Base-by-base conservation (phyloP, 2,888 invertebrate species). In the Apomyelois bistriatella region DNA sequence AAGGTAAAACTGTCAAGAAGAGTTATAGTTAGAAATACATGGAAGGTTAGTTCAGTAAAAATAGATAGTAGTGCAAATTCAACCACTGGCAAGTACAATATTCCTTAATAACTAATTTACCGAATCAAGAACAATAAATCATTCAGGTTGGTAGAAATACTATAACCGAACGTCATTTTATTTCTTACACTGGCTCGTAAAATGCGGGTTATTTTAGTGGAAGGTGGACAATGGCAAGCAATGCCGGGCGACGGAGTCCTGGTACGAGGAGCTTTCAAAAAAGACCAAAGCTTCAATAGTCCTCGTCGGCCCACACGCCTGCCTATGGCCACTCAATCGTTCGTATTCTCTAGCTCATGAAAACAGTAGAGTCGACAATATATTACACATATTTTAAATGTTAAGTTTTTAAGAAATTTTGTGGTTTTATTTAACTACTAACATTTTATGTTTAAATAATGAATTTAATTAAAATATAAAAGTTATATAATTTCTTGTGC, bases 241-340 rank as follows among this genome's bases (percentile, higher is more conserved):
- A 52, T 56, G 61, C 55, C 55, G 57, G 49, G 17, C 52, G 41
- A 37, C 49, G 48, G 48, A 51, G 57, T 53, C 28, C 54, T 52
- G 58, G 64, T 66, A 66, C 66, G 70, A 70, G 59, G 66, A 66
- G 73, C 73, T 72, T 74, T 74, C 70, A 72, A 85, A 84, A 86
- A 85, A 80, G 59, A 66, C 68, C 75, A 78, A 76, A 78, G 68
- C 66, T 66, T 82, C 79, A 80, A 87, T 85, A 83, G 87, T 85
- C 79, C 85, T 85, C 81, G 68, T 76, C 88, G 69, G 84, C 87
- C 89, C 89, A 88, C 87, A 86, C 87, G 85, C 86, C 82, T 79
- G 69, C 82, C 84, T 81, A 76, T 83, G 81, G 85, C 81, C 85
- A 85, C 87, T 87, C 87, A 85, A 85, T 86, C 84, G 85, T 80